phyloP scores from a whole-genome alignment of 1,140 invertebrate genomes.

The Panulirus ornatus region DNA sequence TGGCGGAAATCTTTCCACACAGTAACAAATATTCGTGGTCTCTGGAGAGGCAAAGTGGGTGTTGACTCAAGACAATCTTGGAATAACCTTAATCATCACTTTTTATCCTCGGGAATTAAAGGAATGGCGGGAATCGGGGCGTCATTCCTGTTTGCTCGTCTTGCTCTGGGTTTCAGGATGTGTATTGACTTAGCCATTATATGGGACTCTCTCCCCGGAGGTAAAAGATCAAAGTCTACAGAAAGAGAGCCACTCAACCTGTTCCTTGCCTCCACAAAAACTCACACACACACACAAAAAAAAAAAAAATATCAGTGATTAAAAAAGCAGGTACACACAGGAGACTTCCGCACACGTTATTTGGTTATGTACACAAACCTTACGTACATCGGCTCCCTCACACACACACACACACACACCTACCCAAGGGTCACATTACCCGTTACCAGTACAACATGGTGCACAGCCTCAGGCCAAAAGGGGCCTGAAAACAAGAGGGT shows the following conservation, averaged over 20 bases:
- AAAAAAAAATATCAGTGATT: background rate
- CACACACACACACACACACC: background rate
- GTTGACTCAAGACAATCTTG: too few relatives aligned
- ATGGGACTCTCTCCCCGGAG: background rate
- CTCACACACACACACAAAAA: background rate
- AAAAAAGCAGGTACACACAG: too few relatives aligned
- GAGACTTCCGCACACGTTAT: too few relatives aligned
- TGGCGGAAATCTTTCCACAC: too few relatives aligned
- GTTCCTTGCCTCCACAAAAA: background rate
- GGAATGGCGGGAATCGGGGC: background rate
- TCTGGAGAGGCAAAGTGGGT: too few relatives aligned
- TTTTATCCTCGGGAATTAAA: background rate
- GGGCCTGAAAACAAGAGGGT: too few relatives aligned
- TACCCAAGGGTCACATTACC: too few relatives aligned
- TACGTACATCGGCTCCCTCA: too few relatives aligned
- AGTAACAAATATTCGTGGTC: too few relatives aligned
- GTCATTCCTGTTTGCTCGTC: background rate
- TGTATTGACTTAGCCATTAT: slow-evolving; percentile 43
- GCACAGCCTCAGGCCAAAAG: too few relatives aligned
- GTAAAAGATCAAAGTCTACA: slow-evolving; percentile 16
- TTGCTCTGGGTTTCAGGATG: background rate
- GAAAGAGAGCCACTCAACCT: slow-evolving; percentile 14
- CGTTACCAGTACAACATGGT: too few relatives aligned
- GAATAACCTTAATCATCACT: background rate
- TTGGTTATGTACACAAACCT: background rate